A percentile compares a stretch with the other conserved stretches of the same genome.
phyloP scores from a whole-genome alignment of 2,113 vertebrate species.

The Telmatochromis sp. region DNA sequence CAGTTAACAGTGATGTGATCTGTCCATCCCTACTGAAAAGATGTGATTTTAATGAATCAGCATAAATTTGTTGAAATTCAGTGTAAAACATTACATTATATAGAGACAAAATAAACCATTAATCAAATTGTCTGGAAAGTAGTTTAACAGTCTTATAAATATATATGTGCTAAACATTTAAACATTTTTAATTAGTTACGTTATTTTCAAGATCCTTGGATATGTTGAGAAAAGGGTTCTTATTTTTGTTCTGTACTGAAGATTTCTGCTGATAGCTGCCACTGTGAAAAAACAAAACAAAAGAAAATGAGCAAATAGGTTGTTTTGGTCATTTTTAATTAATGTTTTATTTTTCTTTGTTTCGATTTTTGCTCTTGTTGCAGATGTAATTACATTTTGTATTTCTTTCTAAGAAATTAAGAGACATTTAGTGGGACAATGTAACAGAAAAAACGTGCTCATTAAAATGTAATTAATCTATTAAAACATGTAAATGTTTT shows the following conservation, averaged over 20 bases:
- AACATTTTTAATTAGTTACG: not conserved
- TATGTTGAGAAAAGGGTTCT: not conserved
- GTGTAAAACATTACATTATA: not conserved
- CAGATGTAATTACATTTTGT: not conserved
- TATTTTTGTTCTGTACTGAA: not conserved
- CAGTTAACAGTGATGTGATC: not conserved
- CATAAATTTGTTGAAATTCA: not conserved
- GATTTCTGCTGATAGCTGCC: too few relatives aligned
- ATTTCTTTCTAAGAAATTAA: not conserved
- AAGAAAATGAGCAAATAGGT: not conserved
- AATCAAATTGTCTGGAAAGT: not conserved
- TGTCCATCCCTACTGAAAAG: not conserved
- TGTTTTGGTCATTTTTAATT: not conserved
- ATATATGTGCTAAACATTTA: not conserved
- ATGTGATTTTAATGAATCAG: not conserved
- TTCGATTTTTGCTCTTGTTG: not conserved
- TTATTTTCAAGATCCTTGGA: not conserved
- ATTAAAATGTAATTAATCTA: not conserved
- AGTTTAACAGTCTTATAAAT: not conserved
- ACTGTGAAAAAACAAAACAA: not conserved
- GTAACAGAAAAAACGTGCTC: rapidly evolving
- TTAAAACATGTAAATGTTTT: not conserved
- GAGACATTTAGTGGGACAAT: not conserved
- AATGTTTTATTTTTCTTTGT: not conserved
- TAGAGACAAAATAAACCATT: not conserved